phyloP scores from a whole-genome alignment of 2,113 vertebrate genomes.

The Brachyistius frenatus region DNA sequence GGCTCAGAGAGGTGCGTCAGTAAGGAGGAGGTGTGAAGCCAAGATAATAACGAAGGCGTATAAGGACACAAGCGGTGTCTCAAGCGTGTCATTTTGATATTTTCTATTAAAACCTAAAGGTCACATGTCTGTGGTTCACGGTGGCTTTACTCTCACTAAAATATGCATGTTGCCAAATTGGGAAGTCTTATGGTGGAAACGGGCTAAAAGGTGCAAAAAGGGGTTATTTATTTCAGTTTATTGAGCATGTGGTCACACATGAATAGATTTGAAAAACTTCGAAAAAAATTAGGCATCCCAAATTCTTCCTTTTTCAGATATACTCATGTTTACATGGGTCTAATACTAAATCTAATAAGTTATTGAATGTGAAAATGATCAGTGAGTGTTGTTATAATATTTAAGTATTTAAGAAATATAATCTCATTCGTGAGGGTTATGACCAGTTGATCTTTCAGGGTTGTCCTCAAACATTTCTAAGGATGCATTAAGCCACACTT shows the following conservation, averaged over 20 bases:
- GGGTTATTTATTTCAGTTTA: too few relatives aligned
- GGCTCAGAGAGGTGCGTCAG: slow-evolving; percentile 72
- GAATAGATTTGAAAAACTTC: too few relatives aligned
- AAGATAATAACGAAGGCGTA: slow-evolving; percentile 53
- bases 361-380: too few relatives aligned
- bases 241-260: too few relatives aligned
- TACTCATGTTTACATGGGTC: too few relatives aligned
- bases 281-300: too few relatives aligned
- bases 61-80: slow-evolving; percentile 20
- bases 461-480: not conserved
- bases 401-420: too few relatives aligned
- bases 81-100: not conserved
- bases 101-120: not conserved
- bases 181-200: not conserved
- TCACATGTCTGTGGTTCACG: not conserved
- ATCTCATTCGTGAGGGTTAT: too few relatives aligned
- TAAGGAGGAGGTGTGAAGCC: slow-evolving; percentile 73
- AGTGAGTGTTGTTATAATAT: too few relatives aligned
- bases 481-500: not conserved
- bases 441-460: not conserved
- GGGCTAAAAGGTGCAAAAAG: not conserved
- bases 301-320: too few relatives aligned
- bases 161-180: slow-evolving; percentile 34
- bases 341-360: too few relatives aligned
- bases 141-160: not conserved